These are phyloP conservation scores for Mechanitis mazaeus DNA, from an alignment of 2,888 invertebrate genomes.

Conservation along the genomic window DNA sequence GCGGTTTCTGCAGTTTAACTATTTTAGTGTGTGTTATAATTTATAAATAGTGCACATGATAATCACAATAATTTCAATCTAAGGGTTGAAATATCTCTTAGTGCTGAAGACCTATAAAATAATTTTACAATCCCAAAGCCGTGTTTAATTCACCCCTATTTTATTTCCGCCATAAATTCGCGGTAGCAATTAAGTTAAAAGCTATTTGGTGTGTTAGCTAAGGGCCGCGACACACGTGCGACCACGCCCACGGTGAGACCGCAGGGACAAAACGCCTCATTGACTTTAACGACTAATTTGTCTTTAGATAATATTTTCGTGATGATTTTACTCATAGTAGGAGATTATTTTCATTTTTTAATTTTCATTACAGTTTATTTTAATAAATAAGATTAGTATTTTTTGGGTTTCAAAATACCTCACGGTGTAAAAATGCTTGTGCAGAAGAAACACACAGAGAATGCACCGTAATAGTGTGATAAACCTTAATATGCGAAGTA, in stretches of 20 bases:
- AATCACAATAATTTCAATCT: not conserved
- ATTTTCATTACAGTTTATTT: too few relatives aligned
- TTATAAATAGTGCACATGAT: not conserved
- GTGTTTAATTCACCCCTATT: constrained; percentile 33
- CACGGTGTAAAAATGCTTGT: too few relatives aligned
- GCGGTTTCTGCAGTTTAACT: too few relatives aligned
- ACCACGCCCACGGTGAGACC: constrained; percentile 46
- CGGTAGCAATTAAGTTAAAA: constrained; percentile 51
- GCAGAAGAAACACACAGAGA: too few relatives aligned
- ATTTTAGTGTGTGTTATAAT: not conserved
- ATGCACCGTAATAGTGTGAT: too few relatives aligned
- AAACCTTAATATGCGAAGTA: too few relatives aligned
- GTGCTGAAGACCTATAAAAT: constrained; percentile 12
- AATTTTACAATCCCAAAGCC: constrained; percentile 16
- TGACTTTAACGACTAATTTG: constrained; percentile 18
- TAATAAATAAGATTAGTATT: too few relatives aligned
- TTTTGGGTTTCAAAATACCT: too few relatives aligned
- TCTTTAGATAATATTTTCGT: constrained; percentile 13
- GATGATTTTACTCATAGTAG: not conserved
- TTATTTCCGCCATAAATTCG: constrained; percentile 45
- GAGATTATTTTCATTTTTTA: not conserved
- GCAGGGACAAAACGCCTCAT: constrained; percentile 23
- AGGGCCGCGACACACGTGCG: constrained; percentile 58
- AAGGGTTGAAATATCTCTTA: constrained; percentile 6
- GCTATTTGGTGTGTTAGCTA: constrained; percentile 66